These are phyloP conservation scores for Silurus asotus DNA, from an alignment of 2,113 vertebrate genomes.

Conservation along the genomic window DNA sequence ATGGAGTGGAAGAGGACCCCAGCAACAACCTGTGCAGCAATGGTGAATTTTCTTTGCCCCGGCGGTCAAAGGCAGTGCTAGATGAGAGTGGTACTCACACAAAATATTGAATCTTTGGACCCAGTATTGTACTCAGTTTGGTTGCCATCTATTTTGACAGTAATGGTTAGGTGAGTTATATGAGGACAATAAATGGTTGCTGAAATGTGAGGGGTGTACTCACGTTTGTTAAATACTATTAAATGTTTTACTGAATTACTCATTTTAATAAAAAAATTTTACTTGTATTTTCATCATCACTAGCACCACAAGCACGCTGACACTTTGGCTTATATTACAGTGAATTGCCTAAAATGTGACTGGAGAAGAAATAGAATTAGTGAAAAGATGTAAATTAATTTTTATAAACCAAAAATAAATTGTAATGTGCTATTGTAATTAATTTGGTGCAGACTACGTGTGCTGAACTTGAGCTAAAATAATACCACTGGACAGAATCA, in stretches of 20 bases:
- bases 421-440: background rate
- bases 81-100: no score
- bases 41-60: no score
- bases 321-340: background rate
- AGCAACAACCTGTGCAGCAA: no score
- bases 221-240: no score
- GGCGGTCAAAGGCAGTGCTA: no score
- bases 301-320: background rate
- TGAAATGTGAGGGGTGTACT: no score
- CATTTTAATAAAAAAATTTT: background rate
- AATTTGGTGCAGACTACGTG: background rate
- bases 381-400: background rate
- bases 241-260: background rate
- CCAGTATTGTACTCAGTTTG: no score
- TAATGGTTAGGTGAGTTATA: no score
- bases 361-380: background rate
- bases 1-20: no score
- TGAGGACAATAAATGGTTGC: no score
- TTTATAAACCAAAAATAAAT: background rate
- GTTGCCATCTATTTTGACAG: no score
- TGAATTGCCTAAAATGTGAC: background rate
- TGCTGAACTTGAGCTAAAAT: constrained; percentile 2
- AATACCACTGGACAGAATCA: background rate
- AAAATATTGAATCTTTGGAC: no score
- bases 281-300: background rate